Evolutionary conservation across 2,113 vertebrate species (phyloP).

Genomic region (Brachypteracias leptosomus): DNA sequence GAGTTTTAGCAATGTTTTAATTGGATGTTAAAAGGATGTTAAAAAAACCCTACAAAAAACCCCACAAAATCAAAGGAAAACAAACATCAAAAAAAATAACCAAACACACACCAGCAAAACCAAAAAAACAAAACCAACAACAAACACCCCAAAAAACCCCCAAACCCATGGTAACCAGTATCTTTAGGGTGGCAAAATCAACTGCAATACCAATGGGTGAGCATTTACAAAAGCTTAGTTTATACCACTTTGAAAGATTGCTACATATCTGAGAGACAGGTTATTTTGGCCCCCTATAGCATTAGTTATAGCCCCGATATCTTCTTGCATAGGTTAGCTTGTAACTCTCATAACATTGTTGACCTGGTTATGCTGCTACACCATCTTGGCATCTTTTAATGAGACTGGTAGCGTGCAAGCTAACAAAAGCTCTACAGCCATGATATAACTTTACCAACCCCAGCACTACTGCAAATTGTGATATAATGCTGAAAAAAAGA

Average conservation of each 20-base stretch:
- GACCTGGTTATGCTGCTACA: neutral
- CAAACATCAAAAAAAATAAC: neutral
- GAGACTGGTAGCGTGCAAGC: neutral
- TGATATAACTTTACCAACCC: neutral
- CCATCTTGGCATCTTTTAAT: neutral
- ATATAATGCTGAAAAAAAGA: neutral
- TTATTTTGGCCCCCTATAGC: neutral
- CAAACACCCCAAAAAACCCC: no score
- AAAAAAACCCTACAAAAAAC: neutral
- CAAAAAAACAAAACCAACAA: neutral
- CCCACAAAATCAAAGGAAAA: no score
- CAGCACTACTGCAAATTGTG: neutral
- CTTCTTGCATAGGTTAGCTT: neutral
- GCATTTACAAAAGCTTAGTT: neutral
- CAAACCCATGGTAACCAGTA: neutral
- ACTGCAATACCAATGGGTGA: neutral
- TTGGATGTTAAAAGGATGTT: neutral
- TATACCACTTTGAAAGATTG: neutral
- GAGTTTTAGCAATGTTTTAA: neutral
- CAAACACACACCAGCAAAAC: no score
- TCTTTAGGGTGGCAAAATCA: neutral
- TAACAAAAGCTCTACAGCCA: neutral
- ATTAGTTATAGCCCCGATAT: neutral
- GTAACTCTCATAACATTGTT: neutral
- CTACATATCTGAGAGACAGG: neutral